Evolutionary conservation across 2,113 vertebrate species (phyloP).

Genomic region (Vimba vimba): DNA sequence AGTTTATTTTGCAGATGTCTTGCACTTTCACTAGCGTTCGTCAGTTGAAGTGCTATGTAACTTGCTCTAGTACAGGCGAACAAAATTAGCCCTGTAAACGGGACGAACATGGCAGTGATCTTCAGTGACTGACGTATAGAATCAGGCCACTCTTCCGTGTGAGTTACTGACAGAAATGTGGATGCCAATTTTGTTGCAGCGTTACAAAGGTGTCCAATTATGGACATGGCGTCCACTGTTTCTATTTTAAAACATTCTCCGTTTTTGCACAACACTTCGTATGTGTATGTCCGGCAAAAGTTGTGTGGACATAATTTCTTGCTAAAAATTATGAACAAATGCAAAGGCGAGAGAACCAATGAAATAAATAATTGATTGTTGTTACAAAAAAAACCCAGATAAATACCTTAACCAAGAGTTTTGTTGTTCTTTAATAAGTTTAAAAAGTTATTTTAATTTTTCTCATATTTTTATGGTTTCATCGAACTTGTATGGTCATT

Average conservation of each 20-base stretch:
- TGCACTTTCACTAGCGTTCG: not conserved
- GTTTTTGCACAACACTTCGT: constrained; percentile 8
- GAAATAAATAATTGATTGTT: no score
- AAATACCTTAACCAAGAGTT: no score
- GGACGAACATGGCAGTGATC: not conserved
- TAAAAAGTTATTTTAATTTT: no score
- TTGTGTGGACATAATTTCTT: no score
- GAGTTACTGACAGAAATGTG: not conserved
- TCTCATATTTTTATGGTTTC: no score
- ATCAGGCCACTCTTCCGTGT: not conserved
- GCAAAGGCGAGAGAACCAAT: no score
- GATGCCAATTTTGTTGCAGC: constrained; percentile 35
- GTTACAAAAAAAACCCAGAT: no score
- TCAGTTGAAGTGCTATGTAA: not conserved
- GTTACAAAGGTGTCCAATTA: constrained; percentile 53
- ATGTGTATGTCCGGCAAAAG: not conserved
- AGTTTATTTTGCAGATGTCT: not conserved
- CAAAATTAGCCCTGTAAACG: not conserved
- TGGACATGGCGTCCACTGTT: constrained; percentile 53
- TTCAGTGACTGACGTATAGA: not conserved
- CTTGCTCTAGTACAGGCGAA: not conserved
- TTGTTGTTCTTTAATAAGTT: no score
- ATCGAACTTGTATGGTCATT: no score
- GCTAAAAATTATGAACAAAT: no score
- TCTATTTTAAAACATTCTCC: constrained; percentile 65